Evolutionary conservation across 2,113 vertebrate genomes (phyloP).

Genomic region (Dasyornis broadbenti): DNA sequence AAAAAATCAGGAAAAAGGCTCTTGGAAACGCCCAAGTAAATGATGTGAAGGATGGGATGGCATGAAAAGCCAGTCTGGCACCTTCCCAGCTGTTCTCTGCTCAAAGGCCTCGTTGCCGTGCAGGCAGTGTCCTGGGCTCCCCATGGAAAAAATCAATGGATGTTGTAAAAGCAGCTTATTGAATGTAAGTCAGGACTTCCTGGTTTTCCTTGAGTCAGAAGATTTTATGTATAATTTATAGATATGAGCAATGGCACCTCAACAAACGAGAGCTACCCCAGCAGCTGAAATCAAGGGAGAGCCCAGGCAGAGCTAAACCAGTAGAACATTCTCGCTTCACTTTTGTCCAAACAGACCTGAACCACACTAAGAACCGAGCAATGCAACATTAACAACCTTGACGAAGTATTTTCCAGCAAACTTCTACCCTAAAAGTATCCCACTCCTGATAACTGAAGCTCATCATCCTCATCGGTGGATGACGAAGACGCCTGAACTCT

Average conservation of each 20-base stretch:
- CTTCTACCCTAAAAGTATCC: not conserved
- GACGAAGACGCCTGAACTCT: not conserved
- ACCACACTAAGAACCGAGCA: not conserved
- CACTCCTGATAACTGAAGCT: not conserved
- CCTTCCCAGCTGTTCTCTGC: not conserved
- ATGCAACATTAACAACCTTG: not conserved
- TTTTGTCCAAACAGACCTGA: not conserved
- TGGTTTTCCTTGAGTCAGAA: not conserved
- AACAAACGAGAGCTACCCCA: not conserved
- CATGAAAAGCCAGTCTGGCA: not conserved
- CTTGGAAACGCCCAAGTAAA: not conserved
- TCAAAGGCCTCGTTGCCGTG: not conserved
- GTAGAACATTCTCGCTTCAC: not conserved
- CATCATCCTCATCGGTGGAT: not conserved
- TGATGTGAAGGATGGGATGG: not conserved
- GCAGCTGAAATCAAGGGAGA: not conserved
- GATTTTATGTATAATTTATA: not conserved
- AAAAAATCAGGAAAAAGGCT: not conserved
- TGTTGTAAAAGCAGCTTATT: not conserved
- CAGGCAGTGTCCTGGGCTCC: not conserved
- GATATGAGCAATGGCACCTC: not conserved
- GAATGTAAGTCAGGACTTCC: not conserved
- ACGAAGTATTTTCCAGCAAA: not conserved
- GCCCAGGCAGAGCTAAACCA: not conserved
- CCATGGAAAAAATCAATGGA: conserved; percentile 10